Conservation (phyloP, 2,888 invertebrate species). For the Mylabris sibirica region DNA sequence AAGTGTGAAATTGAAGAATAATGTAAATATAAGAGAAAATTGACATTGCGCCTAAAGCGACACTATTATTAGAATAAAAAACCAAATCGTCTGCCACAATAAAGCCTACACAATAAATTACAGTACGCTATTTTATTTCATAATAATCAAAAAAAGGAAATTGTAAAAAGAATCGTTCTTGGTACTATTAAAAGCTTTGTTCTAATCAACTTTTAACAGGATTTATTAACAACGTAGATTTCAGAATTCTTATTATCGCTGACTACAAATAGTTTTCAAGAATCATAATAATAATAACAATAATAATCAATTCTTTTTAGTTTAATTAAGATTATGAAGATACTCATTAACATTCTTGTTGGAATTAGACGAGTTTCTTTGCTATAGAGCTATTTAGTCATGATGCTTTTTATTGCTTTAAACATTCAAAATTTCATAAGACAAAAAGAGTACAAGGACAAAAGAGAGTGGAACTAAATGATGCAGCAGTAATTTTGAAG, state of each 20-base stretch:
- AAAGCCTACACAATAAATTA: too few relatives aligned
- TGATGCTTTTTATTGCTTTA: neutral
- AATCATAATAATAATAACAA: neutral
- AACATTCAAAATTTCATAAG: slow-evolving; percentile 3
- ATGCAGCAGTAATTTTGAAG: slow-evolving; percentile 2
- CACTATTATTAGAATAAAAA: too few relatives aligned
- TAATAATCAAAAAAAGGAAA: too few relatives aligned
- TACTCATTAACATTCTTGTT: neutral
- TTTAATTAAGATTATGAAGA: neutral
- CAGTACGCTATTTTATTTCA: too few relatives aligned
- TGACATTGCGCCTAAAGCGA: too few relatives aligned
- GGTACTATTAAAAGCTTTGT: too few relatives aligned
- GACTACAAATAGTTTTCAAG: neutral
- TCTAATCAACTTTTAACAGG: neutral
- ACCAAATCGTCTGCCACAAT: too few relatives aligned
- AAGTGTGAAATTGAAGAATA: neutral
- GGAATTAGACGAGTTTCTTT: neutral
- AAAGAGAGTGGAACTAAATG: neutral
- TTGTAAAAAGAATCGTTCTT: too few relatives aligned
- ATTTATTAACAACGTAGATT: neutral
- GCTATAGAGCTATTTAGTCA: neutral
- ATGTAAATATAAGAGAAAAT: too few relatives aligned
- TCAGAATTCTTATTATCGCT: neutral
- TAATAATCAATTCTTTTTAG: neutral
- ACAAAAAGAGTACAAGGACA: neutral